These are phyloP conservation scores for Dolichotis patagonum DNA, from an alignment of 2,113 vertebrate genomes.

Conservation along the genomic window DNA sequence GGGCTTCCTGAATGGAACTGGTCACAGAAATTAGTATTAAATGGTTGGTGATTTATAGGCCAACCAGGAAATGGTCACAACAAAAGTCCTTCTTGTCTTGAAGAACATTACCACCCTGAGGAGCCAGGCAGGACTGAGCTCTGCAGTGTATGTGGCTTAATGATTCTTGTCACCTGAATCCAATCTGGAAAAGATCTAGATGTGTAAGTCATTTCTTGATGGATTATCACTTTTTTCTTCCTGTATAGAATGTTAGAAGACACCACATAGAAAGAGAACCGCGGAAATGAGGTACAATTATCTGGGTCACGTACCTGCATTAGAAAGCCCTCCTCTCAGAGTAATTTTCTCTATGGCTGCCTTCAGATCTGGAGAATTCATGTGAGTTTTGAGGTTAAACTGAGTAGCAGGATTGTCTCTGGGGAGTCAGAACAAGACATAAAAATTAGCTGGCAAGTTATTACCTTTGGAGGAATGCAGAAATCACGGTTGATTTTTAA, in stretches of 20 bases:
- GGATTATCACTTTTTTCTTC: background rate
- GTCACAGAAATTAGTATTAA: background rate
- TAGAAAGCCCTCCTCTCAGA: conserved; percentile 96
- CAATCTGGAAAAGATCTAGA: background rate
- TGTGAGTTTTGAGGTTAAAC: conserved; percentile 91
- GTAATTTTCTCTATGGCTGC: conserved; percentile 92
- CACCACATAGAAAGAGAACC: background rate
- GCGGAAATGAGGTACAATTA: background rate
- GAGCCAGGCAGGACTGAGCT: background rate
- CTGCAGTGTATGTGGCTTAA: fast-evolving
- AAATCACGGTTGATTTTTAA: background rate
- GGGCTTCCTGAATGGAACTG: background rate
- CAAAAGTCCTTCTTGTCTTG: background rate
- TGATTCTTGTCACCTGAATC: background rate
- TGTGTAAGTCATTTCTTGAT: background rate
- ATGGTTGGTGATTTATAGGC: background rate
- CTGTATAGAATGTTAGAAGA: background rate
- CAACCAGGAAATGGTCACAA: background rate
- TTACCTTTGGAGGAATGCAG: conserved; percentile 27
- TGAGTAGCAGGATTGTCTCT: conserved; percentile 95
- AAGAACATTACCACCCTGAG: background rate
- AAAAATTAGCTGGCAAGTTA: conserved; percentile 63
- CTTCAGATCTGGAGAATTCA: conserved; percentile 92
- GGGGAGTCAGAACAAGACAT: conserved; percentile 71
- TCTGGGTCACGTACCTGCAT: conserved; percentile 91